A percentile compares a stretch with the other conserved stretches of the same genome.
These are phyloP conservation scores for Lipophrys pholis DNA, from an alignment of 2,113 vertebrate genomes.

Conservation along the genomic window DNA sequence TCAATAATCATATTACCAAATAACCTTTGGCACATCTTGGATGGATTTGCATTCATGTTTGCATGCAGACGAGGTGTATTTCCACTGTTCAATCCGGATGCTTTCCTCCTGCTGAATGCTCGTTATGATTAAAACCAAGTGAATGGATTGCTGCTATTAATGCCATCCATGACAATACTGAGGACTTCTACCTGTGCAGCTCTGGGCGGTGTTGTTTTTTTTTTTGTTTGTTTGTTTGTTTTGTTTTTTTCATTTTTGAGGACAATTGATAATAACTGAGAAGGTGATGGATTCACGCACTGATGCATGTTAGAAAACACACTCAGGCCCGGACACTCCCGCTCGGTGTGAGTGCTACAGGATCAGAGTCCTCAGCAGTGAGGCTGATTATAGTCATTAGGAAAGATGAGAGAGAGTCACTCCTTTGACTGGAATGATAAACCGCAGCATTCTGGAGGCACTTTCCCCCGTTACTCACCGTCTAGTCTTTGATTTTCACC, in stretches of 20 bases:
- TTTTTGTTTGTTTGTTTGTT: conserved; percentile 28
- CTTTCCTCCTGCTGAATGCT: neutral
- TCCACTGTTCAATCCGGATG: conserved; percentile 3
- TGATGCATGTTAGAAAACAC: neutral
- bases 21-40: neutral
- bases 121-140: conserved; percentile 5
- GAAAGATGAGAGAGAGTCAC: conserved; percentile 41
- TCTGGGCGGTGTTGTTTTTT: conserved; percentile 16
- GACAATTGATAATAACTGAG: conserved; percentile 31
- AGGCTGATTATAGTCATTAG: conserved; percentile 63
- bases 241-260: conserved; percentile 8
- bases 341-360: conserved; percentile 44
- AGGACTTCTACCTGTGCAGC: neutral
- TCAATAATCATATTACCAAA: conserved; percentile 3
- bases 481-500: conserved; percentile 11
- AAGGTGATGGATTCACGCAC: conserved; percentile 13
- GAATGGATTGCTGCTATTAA: conserved; percentile 28
- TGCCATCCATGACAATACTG: neutral
- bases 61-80: conserved; percentile 3
- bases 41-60: conserved; percentile 6
- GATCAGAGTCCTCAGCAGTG: conserved; percentile 44
- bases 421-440: conserved; percentile 42
- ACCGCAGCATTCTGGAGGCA: conserved; percentile 38
- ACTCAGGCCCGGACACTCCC: conserved; percentile 20
- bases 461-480: conserved; percentile 11